phyloP scores from a whole-genome alignment of 2,113 vertebrate species.

The Panurus biarmicus region DNA sequence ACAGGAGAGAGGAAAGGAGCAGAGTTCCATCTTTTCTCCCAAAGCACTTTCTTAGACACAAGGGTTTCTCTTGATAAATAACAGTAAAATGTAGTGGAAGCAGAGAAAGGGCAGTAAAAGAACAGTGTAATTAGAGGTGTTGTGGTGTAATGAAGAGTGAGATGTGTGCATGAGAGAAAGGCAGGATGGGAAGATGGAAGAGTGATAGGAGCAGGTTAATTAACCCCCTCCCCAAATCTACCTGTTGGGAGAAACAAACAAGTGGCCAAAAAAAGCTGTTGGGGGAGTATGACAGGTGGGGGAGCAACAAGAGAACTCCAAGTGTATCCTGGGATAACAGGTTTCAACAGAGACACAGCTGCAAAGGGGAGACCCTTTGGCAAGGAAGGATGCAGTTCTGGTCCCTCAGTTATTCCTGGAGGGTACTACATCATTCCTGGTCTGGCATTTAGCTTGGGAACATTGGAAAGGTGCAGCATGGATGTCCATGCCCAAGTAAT shows the following conservation, averaged over 20 bases:
- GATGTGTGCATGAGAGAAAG: background rate
- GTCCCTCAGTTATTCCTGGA: background rate
- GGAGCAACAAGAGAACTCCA: background rate
- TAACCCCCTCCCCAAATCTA: background rate
- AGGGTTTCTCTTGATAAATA: background rate
- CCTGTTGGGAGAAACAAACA: background rate
- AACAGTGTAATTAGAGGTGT: background rate
- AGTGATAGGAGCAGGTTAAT: background rate
- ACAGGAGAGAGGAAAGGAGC: background rate
- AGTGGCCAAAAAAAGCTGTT: background rate
- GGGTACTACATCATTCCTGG: background rate
- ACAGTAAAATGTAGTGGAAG: background rate
- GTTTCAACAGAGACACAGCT: background rate
- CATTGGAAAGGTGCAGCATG: background rate
- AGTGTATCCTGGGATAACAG: background rate
- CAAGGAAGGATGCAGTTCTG: background rate
- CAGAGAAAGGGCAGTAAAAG: background rate
- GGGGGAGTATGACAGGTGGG: background rate
- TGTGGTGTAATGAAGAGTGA: background rate
- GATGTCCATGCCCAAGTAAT: background rate
- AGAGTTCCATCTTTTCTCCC: background rate
- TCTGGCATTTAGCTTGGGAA: background rate
- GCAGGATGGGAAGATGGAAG: background rate
- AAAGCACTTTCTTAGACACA: background rate
- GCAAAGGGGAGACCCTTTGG: background rate